Conservation (phyloP, 1,140 invertebrate species). For the Mizuhopecten yessoensis region DNA sequence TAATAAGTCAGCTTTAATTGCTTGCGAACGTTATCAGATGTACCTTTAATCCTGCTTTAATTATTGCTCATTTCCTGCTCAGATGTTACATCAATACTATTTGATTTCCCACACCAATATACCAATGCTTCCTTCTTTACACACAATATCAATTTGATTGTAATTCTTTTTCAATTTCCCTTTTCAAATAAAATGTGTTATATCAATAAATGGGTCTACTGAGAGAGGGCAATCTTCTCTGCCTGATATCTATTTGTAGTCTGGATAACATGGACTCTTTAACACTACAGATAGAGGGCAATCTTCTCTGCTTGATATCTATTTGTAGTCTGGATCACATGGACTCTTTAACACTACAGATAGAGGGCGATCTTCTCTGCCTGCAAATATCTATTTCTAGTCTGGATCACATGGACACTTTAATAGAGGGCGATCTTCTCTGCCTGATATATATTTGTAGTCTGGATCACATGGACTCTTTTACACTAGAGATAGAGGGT, state of each 20-base stretch:
- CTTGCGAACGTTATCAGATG: background rate
- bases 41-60: background rate
- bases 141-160: background rate
- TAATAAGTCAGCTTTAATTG: background rate
- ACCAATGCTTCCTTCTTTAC: background rate
- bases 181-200: background rate
- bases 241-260: background rate
- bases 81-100: background rate
- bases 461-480: too few species aligned
- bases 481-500: too few species aligned
- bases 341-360: too few species aligned
- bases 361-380: too few species aligned
- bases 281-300: too few species aligned
- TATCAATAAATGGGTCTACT: background rate
- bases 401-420: too few species aligned
- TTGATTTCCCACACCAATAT: background rate
- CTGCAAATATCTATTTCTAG: background rate
- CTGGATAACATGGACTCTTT: too few species aligned
- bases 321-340: background rate
- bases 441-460: background rate
- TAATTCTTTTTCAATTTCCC: background rate
- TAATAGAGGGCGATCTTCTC: too few species aligned
- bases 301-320: background rate
- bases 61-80: background rate
- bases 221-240: too few species aligned